These are phyloP conservation scores for Lasioglossum morio DNA, from an alignment of 2,888 invertebrate species.

Conservation along the genomic window DNA sequence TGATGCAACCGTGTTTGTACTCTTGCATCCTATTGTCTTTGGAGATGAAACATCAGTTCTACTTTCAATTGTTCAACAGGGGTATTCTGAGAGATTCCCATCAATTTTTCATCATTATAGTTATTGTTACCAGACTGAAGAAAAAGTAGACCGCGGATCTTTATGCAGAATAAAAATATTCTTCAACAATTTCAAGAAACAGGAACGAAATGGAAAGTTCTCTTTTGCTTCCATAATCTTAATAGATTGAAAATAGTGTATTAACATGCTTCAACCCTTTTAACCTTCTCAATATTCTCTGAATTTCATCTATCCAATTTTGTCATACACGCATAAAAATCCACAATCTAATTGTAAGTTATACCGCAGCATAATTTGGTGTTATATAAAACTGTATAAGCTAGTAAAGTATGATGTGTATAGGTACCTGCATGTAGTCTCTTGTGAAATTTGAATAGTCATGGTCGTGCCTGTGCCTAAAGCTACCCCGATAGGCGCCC, in stretches of 20 bases:
- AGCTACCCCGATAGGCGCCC: slow-evolving; percentile 84
- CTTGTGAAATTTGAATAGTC: slow-evolving; percentile 85
- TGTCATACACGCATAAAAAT: background rate
- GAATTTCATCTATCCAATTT: background rate
- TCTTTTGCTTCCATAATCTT: background rate
- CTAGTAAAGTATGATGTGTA: background rate
- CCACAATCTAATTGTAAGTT: background rate
- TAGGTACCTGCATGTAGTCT: slow-evolving; percentile 84
- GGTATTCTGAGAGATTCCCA: slow-evolving; percentile 66
- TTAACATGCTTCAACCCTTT: background rate
- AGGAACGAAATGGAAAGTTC: background rate
- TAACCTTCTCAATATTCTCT: background rate
- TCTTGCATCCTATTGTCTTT: background rate
- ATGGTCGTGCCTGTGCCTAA: slow-evolving; percentile 84
- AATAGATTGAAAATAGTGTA: background rate
- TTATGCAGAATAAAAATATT: background rate
- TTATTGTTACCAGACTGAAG: background rate
- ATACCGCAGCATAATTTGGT: background rate
- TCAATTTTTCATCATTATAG: slow-evolving; percentile 45
- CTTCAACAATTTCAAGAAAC: background rate
- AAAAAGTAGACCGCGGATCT: background rate
- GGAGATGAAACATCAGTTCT: slow-evolving; percentile 65
- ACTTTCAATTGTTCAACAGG: slow-evolving; percentile 66
- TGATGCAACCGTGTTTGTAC: background rate
- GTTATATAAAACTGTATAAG: background rate